phyloP scores from a whole-genome alignment of 2,113 vertebrate species.

The Melozone crissalis region DNA sequence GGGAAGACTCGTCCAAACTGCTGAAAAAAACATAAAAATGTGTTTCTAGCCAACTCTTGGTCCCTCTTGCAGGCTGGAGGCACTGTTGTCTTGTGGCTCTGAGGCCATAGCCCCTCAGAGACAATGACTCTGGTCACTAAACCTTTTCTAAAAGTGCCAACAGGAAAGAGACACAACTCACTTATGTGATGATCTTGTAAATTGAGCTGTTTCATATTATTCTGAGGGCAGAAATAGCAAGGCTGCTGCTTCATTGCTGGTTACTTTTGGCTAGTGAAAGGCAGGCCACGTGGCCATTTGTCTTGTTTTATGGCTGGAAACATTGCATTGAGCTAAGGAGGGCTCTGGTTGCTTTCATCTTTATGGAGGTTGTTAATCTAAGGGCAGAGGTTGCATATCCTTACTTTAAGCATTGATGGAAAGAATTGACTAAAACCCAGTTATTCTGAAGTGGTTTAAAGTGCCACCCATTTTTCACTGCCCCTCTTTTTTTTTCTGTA shows the following conservation, averaged over 20 bases:
- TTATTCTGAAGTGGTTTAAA: slow-evolving; percentile 51
- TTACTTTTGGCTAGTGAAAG: neutral
- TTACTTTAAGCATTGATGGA: neutral
- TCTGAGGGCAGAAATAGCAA: neutral
- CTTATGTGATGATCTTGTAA: neutral
- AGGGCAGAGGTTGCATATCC: slow-evolving; percentile 20
- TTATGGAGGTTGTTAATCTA: slow-evolving; percentile 38
- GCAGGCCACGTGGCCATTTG: neutral
- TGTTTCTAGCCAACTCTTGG: neutral
- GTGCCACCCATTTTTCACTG: slow-evolving; percentile 46
- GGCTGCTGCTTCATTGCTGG: neutral
- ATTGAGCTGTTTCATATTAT: neutral
- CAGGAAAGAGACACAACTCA: neutral
- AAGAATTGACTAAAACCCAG: slow-evolving; percentile 38
- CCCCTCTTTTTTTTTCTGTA: neutral
- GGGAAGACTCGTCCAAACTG: neutral
- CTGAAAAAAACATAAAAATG: neutral
- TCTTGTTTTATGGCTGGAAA: slow-evolving; percentile 6
- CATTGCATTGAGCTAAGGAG: neutral
- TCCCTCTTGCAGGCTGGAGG: neutral
- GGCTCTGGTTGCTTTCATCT: slow-evolving; percentile 4
- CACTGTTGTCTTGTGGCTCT: neutral
- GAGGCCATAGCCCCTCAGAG: neutral
- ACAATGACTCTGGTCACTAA: neutral
- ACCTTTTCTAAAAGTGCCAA: neutral